A percentile compares a stretch with the other conserved stretches of the same genome.
Conservation (phyloP, 2,113 vertebrate species). For the Vulpes lagopus region DNA sequence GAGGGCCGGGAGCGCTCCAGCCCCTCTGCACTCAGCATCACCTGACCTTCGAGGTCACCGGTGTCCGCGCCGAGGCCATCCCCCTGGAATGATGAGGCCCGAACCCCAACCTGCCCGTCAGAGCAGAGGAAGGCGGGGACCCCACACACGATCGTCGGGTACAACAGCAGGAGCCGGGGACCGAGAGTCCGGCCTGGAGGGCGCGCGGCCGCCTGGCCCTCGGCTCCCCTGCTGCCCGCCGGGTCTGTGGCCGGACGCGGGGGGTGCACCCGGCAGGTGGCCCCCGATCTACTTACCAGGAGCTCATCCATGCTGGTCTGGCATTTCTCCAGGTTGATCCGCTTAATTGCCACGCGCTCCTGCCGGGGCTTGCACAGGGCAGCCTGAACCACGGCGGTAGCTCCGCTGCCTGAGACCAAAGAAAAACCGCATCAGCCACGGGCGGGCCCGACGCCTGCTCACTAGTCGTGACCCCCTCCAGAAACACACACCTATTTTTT, state of each 20-base stretch:
- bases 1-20: neutral
- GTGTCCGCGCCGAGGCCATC: neutral
- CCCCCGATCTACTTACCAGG: constrained; percentile 91
- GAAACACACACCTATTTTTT: neutral
- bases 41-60: neutral
- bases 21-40: neutral
- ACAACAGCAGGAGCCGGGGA: too few relatives aligned
- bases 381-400: constrained; percentile 98
- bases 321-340: constrained; percentile 99
- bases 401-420: constrained; percentile 94
- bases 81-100: neutral
- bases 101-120: neutral
- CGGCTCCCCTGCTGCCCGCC: too few relatives aligned
- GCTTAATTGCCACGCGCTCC: constrained; percentile 99
- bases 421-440: neutral
- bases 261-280: too few relatives aligned
- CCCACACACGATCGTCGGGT: too few relatives aligned
- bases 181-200: too few relatives aligned
- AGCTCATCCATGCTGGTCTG: constrained; percentile 99
- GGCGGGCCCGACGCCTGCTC: neutral
- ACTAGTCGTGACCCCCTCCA: neutral
- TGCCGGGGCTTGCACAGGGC: constrained; percentile 97
- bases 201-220: too few relatives aligned
- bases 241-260: too few relatives aligned
- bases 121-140: neutral